Evolutionary conservation across 2,113 vertebrate species (phyloP), one percentile per base, ranked within the genome.

Genomic region (Saccopteryx bilineata): DNA sequence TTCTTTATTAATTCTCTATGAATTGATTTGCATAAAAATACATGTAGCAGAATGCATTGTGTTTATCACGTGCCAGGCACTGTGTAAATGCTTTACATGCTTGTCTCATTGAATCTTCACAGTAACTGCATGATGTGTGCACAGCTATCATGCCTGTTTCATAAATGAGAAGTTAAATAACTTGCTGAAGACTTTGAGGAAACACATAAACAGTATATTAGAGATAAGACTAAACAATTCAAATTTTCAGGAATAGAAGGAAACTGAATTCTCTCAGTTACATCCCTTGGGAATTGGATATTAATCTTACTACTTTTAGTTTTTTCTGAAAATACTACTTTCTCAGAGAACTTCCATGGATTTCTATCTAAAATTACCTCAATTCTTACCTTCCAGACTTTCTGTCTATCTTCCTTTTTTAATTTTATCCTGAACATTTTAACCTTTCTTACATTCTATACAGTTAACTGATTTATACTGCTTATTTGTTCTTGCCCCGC

Each of bases 101-200:
- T 85, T 54, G 63, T 61, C 31, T 84, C 60, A 28, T 2, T 19
- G 33, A 65, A 72, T 92, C 66, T 71, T 79, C 66, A 81, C 8
- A 61, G 24, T 69, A 79, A 65, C 33, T 84, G 2, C 26, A 24
- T 63, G 19, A 5, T 5, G 11, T 76, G n/a, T 61, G 13, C n/a
- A 24, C 58, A 69, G 31, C 58, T 18, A 50, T n/a, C 50, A 63
- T 39, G 17, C 31, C 39, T 8, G 4, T 48, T 63, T 83, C 23
- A 85, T 78, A 89, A 87, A 89, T 87, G 65, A 80, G 48, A 56
- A 18, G 5, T 52, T 90, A 76, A 78, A 76, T 84, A 84, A 65
- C 33, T 87, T 26, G 7, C 18, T 31, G 19, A 18, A n/a, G 11
- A 79, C 50, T 92, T 89, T 86, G 50, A 96, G 86, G 63, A 95